Base-by-base conservation (phyloP, 2,888 invertebrate genomes). In the Archaeoteleia sp. region DNA sequence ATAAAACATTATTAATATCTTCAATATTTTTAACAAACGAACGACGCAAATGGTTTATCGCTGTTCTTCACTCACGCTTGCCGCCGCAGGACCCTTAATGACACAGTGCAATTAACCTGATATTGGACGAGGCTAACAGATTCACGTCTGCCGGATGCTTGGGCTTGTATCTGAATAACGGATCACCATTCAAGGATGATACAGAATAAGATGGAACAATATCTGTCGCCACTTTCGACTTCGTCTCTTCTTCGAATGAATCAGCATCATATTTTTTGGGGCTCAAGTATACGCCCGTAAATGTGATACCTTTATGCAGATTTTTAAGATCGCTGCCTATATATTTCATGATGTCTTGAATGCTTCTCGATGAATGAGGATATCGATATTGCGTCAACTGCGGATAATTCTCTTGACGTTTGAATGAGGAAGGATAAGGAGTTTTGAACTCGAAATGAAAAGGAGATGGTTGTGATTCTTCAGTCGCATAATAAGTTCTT, bases 141-240 rank as follows among this genome's bases (percentile, higher is more conserved):
- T 93, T 93, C 0, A 93, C 89, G 54, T 93, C 93, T 25, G 91
- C 89, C 0, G 93, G 92, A 69, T 89, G 90, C 60, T 90, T 89
- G 0, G 93, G 93, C 78, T 92, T 93, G 75, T 88, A 93, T 1
- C 87, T 88, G 77, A 89, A 90, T 68, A 93, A 88, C 10, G 92
- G 92, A 79, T 93, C 93, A 53, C 83, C 79, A 55, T 85, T 81
- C 54, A 87, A 78, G 20, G 3, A 4, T 4, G 20, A 20, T 5
- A 4, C 20, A 5, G 20, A 4, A 4, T 20, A 2, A 4, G 2
- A 2, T 5, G 20, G 20, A 2, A 2, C 3, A 20, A 2, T 20
- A 5, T 5, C 20, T 2, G 3, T 20, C 5, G 5, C 2, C 67
- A 34, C 67, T 74, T 23, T 84, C 25, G 13, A 32, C 3, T 12